phyloP scores from a whole-genome alignment of 1,140 invertebrate genomes.

The Diploscapter pachys region DNA sequence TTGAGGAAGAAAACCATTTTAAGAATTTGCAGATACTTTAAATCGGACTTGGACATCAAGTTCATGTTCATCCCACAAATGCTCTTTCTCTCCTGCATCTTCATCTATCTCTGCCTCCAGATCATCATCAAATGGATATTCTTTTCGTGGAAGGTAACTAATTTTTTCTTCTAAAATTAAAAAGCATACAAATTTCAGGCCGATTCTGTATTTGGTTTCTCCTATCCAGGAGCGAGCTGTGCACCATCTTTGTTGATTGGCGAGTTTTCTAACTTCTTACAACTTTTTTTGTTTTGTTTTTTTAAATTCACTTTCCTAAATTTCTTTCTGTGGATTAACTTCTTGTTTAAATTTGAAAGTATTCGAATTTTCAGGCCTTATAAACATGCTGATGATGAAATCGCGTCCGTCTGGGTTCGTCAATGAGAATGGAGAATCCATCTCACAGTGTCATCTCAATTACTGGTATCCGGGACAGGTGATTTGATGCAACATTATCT shows the following conservation, averaged over 20 bases:
- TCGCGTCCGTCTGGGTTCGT: conserved; percentile 33
- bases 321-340: too few relatives aligned
- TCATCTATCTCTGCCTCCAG: conserved; percentile 87
- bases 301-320: too few relatives aligned
- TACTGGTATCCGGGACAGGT: conserved; percentile 57
- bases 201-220: conserved; percentile 41
- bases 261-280: too few relatives aligned
- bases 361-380: conserved; percentile 63
- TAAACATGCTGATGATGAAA: conserved; percentile 68
- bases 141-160: conserved; percentile 64
- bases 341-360: too few relatives aligned
- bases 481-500: not conserved
- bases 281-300: too few relatives aligned
- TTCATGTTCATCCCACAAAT: conserved; percentile 90
- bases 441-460: conserved; percentile 46
- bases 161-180: conserved; percentile 5
- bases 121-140: conserved; percentile 82
- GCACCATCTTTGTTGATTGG: conserved; percentile 68
- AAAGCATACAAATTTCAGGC: conserved; percentile 37
- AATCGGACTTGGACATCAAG: conserved; percentile 69
- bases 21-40: conserved; percentile 36
- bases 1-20: not conserved
- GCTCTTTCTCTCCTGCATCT: conserved; percentile 80
- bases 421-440: conserved; percentile 27
- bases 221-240: conserved; percentile 59